A percentile compares a stretch with the other conserved stretches of the same genome.
Conservation (phyloP, 2,888 invertebrate species). For the Rhogogaster chlorosoma region DNA sequence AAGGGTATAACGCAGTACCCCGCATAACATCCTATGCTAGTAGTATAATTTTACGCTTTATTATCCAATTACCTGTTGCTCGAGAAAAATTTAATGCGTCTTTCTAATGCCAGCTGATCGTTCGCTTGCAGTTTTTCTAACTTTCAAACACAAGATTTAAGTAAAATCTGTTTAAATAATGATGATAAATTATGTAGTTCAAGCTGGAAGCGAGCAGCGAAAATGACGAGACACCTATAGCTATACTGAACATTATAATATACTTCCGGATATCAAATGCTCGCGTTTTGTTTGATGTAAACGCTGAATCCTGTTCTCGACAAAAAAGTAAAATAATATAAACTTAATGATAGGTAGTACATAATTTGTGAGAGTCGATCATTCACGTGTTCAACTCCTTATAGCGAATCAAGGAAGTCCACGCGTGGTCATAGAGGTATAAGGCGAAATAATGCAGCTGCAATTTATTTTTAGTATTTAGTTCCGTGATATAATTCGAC, state of each 20-base stretch:
- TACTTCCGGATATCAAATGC: not conserved
- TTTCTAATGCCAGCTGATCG: not conserved
- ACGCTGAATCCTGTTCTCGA: not conserved
- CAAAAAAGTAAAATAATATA: not conserved
- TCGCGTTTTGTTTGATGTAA: not conserved
- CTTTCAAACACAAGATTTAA: not conserved
- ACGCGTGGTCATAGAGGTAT: not conserved
- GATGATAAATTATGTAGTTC: not conserved
- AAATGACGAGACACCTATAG: not conserved
- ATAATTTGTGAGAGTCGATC: slow-evolving; percentile 3
- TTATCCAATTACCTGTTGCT: not conserved
- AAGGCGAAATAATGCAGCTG: not conserved
- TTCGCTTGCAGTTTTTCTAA: not conserved
- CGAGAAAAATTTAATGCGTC: not conserved
- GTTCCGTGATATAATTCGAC: not conserved
- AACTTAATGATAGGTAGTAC: not conserved
- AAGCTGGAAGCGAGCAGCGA: not conserved
- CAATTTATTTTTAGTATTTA: not conserved
- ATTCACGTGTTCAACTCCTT: not conserved
- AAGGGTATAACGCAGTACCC: not conserved
- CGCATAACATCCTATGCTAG: not conserved
- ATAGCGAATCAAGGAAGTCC: slow-evolving; percentile 10
- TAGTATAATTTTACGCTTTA: not conserved
- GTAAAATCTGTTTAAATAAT: not conserved
- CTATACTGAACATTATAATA: not conserved